A percentile compares a stretch with the other conserved stretches of the same genome.
Evolutionary conservation across 2,888 invertebrate genomes (phyloP).

Genomic region (Clusia tigrina): DNA sequence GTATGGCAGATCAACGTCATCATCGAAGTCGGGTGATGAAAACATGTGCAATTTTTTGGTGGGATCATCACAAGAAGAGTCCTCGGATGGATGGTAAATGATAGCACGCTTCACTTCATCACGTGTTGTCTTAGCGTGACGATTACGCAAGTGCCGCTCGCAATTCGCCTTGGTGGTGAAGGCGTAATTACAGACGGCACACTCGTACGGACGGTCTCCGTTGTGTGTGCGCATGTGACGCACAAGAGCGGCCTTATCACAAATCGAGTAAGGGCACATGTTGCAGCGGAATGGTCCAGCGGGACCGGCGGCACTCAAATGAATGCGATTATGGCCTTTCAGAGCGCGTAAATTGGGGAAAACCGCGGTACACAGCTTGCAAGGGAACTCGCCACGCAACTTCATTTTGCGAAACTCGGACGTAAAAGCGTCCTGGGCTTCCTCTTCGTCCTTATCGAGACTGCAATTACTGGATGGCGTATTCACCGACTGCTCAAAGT

Average conservation of each 20-base stretch:
- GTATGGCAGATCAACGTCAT: conserved; percentile 33
- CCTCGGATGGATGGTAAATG: conserved; percentile 86
- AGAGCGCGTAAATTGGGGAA: conserved; percentile 89
- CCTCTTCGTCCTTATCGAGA: conserved; percentile 70
- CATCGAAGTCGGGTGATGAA: conserved; percentile 66
- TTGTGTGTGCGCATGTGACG: conserved; percentile 94
- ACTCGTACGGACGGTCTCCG: conserved; percentile 94
- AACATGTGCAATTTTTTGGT: conserved; percentile 68
- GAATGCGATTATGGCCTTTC: conserved; percentile 89
- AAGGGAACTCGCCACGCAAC: conserved; percentile 87
- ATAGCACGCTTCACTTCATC: conserved; percentile 90
- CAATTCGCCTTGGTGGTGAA: conserved; percentile 98
- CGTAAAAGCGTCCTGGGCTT: conserved; percentile 84
- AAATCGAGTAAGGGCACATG: conserved; percentile 86
- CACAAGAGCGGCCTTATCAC: conserved; percentile 88
- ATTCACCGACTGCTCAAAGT: conserved; percentile 67
- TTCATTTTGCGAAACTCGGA: conserved; percentile 90
- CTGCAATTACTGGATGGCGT: conserved; percentile 63
- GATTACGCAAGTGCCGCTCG: conserved; percentile 90
- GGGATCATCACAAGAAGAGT: conserved; percentile 79
- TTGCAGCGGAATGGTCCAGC: conserved; percentile 87
- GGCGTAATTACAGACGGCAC: conserved; percentile 93
- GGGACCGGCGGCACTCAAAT: conserved; percentile 78
- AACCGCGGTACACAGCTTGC: conserved; percentile 85
- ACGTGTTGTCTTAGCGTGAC: conserved; percentile 84